Evolutionary conservation across 2,113 vertebrate species (phyloP).

Genomic region (Tricholaema leucomelas): DNA sequence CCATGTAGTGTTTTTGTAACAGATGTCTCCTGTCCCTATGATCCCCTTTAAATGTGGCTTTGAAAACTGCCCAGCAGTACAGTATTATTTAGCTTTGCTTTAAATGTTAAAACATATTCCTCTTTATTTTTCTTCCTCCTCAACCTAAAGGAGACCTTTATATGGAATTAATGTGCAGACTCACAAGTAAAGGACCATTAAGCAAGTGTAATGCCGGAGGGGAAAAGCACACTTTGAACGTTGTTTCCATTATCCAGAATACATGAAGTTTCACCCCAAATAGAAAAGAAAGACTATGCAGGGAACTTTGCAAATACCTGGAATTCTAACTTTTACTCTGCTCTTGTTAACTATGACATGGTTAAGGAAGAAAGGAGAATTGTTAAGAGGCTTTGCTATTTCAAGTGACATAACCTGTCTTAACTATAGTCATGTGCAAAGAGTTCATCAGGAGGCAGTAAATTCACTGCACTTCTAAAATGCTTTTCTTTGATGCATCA

Average conservation of each 20-base stretch:
- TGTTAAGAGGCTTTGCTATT: neutral
- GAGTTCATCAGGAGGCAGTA: neutral
- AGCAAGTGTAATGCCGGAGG: neutral
- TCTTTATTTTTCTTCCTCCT: neutral
- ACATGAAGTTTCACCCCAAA: neutral
- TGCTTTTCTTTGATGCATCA: slow-evolving; percentile 3
- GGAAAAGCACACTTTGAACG: slow-evolving; percentile 30
- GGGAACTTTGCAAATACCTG: slow-evolving; percentile 14
- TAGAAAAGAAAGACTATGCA: slow-evolving; percentile 34
- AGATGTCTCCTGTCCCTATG: neutral
- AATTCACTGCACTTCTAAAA: neutral
- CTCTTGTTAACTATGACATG: neutral
- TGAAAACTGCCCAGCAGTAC: slow-evolving; percentile 49
- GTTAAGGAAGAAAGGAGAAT: slow-evolving; percentile 36
- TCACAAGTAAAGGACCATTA: slow-evolving; percentile 41
- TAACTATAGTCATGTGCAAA: neutral
- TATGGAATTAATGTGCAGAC: neutral
- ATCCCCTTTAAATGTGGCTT: slow-evolving; percentile 30
- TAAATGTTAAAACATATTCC: slow-evolving; percentile 32
- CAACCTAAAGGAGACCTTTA: slow-evolving; percentile 5
- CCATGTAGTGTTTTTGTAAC: slow-evolving; percentile 55
- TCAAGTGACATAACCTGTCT: neutral
- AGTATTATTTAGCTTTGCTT: slow-evolving; percentile 62
- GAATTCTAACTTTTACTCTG: neutral
- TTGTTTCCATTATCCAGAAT: slow-evolving; percentile 43